A percentile compares a stretch with the other conserved stretches of the same genome.
phyloP scores from a whole-genome alignment of 2,113 vertebrate genomes.

The Anhinga rufa region DNA sequence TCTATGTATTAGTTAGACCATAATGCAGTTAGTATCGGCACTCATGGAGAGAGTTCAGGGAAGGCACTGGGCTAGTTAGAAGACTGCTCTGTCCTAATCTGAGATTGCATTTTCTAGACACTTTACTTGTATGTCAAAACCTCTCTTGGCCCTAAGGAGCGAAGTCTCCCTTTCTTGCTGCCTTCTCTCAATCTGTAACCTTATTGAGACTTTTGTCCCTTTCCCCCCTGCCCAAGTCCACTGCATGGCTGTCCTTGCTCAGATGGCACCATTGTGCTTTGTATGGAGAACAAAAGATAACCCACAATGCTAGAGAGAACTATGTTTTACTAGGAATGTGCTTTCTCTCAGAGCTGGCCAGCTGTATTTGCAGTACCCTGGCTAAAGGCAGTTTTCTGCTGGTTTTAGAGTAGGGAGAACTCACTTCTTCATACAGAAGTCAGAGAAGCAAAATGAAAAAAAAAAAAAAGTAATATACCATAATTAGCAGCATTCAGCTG shows the following conservation, averaged over 20 bases:
- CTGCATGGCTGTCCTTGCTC: neutral
- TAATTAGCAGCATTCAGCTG: neutral
- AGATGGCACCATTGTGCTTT: neutral
- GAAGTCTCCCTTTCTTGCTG: neutral
- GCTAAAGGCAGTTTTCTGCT: neutral
- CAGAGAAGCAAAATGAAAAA: neutral
- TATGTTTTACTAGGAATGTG: neutral
- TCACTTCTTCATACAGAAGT: neutral
- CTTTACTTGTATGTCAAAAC: neutral
- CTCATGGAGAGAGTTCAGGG: neutral
- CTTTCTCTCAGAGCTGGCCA: neutral
- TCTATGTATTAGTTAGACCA: neutral
- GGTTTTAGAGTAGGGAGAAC: neutral
- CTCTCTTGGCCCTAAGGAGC: neutral
- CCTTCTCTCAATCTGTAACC: neutral
- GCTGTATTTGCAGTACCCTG: neutral
- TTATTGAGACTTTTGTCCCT: neutral
- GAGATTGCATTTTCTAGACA: neutral
- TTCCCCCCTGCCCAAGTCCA: rapidly evolving
- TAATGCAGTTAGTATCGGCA: neutral
- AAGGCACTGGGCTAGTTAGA: neutral
- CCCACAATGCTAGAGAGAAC: neutral
- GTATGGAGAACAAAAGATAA: neutral
- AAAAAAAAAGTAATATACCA: neutral
- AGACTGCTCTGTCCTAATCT: neutral